Evolutionary conservation across 2,888 invertebrate species (phyloP).

Genomic region (Ennomos quercinarius): DNA sequence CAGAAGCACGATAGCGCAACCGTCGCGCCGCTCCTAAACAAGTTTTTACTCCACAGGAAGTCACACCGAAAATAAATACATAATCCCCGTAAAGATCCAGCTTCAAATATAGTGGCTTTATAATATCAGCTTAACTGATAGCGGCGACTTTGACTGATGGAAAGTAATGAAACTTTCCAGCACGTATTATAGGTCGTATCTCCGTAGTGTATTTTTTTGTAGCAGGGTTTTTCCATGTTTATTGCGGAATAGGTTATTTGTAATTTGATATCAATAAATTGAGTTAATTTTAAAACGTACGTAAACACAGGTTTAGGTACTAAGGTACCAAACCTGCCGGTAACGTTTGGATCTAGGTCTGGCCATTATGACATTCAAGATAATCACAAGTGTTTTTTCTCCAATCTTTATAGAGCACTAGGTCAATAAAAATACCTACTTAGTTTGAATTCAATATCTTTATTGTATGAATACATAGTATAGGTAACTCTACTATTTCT

Average conservation of each 20-base stretch:
- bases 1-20: conserved; percentile 47
- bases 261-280: conserved; percentile 18
- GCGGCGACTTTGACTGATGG: conserved; percentile 32
- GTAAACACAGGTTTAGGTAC: not conserved
- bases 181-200: not conserved
- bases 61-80: conserved; percentile 32
- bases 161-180: conserved; percentile 40
- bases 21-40: conserved; percentile 55
- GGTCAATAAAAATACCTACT: not conserved
- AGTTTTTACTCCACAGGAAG: conserved; percentile 52
- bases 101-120: conserved; percentile 28
- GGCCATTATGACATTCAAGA: no score
- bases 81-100: conserved; percentile 34
- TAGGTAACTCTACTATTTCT: not conserved
- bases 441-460: no score
- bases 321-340: no score
- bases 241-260: conserved; percentile 34
- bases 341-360: no score
- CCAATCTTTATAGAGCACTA: conserved; percentile 10
- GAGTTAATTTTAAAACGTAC: conserved; percentile 1
- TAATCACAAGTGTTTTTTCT: not conserved
- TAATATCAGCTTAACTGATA: conserved; percentile 26
- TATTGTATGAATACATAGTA: no score
- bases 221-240: conserved; percentile 36
- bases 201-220: conserved; percentile 1